A percentile compares a stretch with the other conserved stretches of the same genome.
These are phyloP conservation scores for Imbricaverruca yamaguchii DNA, from an alignment of 2,888 invertebrate species.

Conservation along the genomic window DNA sequence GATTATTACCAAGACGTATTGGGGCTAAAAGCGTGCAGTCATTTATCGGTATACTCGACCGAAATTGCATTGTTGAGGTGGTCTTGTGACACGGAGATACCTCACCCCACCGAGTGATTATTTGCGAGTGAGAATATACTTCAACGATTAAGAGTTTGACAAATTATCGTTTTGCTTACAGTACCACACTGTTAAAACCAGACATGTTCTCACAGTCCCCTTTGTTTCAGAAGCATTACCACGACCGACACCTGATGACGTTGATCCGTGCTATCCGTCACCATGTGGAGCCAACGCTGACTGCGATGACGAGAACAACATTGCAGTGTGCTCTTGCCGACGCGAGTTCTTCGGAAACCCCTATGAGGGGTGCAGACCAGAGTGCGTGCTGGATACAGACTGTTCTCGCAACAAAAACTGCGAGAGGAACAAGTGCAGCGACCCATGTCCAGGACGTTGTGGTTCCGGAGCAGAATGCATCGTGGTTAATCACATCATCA, in stretches of 20 bases:
- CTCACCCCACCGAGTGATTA: no score
- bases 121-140: no score
- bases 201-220: no score
- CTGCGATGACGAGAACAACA: constrained; percentile 61
- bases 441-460: constrained; percentile 67
- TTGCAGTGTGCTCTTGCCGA: constrained; percentile 22
- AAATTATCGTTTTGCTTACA: no score
- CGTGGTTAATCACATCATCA: constrained; percentile 66
- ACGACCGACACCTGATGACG: background rate
- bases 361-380: constrained; percentile 51
- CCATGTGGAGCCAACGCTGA: constrained; percentile 67
- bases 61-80: no score
- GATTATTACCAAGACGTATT: no score
- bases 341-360: constrained; percentile 49
- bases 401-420: constrained; percentile 67
- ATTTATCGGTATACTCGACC: no score
- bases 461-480: constrained; percentile 63
- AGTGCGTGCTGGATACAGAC: constrained; percentile 67
- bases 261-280: background rate
- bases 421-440: constrained; percentile 26
- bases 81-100: no score
- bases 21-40: no score
- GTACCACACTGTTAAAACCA: no score
- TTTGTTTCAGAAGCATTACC: background rate
- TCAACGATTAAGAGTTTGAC: no score